Evolutionary conservation across 2,797 vertebrate genomes (phyloP).

Genomic region (Sternotherus odoratus): DNA sequence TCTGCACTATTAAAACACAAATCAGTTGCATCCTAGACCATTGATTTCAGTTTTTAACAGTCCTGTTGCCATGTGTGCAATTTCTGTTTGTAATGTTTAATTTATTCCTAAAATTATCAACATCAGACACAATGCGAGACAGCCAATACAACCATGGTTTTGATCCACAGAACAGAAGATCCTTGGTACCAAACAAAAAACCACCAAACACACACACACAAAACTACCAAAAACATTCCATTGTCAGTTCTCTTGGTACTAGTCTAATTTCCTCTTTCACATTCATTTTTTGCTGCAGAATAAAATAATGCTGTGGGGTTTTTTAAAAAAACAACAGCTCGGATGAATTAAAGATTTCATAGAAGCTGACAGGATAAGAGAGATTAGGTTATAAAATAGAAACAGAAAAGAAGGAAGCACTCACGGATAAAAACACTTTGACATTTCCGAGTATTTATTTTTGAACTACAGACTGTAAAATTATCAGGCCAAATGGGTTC

Average conservation of each 20-base stretch:
- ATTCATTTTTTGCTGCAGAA: too few species aligned
- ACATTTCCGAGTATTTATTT: constrained; percentile 35
- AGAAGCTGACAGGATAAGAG: constrained; percentile 2
- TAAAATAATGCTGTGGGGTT: neutral
- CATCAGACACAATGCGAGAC: neutral
- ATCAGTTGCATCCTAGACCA: neutral
- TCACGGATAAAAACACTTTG: constrained; percentile 15
- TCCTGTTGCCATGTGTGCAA: accelerated
- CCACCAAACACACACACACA: too few species aligned
- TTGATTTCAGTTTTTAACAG: neutral
- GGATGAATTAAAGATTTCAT: neutral
- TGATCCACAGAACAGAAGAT: neutral
- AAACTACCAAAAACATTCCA: neutral
- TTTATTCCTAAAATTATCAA: neutral
- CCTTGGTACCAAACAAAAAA: neutral
- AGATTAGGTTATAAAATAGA: neutral
- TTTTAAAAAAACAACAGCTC: neutral
- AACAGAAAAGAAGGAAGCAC: neutral
- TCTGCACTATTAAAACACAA: neutral
- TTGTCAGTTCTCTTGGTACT: accelerated
- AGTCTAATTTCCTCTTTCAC: accelerated
- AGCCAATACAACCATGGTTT: accelerated
- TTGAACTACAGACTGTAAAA: constrained; percentile 13
- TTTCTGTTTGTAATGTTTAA: accelerated
- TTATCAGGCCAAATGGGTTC: constrained; percentile 35